Evolutionary conservation across 2,113 vertebrate species (phyloP).

Genomic region (Polyodon spathula): DNA sequence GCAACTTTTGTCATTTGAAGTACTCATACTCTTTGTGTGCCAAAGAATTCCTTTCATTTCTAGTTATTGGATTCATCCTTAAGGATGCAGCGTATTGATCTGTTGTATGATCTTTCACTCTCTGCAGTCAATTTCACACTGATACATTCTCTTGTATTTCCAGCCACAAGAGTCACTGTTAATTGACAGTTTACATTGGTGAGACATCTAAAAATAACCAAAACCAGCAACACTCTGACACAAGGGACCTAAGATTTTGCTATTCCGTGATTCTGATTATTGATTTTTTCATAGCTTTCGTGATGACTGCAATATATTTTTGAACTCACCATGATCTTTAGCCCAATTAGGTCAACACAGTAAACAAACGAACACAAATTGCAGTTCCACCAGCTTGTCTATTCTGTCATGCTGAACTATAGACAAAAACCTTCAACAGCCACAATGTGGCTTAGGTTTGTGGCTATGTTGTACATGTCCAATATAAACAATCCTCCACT

Average conservation of each 20-base stretch:
- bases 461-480: too few relatives aligned
- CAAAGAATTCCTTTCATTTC: constrained; percentile 42
- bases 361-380: too few relatives aligned
- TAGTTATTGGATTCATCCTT: constrained; percentile 47
- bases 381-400: too few relatives aligned
- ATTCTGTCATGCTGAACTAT: too few relatives aligned
- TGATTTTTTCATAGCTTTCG: background rate
- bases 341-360: too few relatives aligned
- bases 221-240: constrained; percentile 7
- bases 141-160: constrained; percentile 42
- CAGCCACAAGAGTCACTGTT: constrained; percentile 21
- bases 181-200: constrained; percentile 30
- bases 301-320: constrained; percentile 6
- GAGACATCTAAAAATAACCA: constrained; percentile 21
- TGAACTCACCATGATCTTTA: background rate
- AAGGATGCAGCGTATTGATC: constrained; percentile 51
- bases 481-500: too few relatives aligned
- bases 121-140: constrained; percentile 38
- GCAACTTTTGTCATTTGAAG: constrained; percentile 31
- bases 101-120: constrained; percentile 51
- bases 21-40: constrained; percentile 31
- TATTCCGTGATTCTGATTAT: constrained; percentile 11
- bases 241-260: constrained; percentile 14
- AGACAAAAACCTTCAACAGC: too few relatives aligned
- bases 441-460: too few relatives aligned